Evolutionary conservation across 2,888 invertebrate genomes (phyloP).

Genomic region (Eulithis prunata): DNA sequence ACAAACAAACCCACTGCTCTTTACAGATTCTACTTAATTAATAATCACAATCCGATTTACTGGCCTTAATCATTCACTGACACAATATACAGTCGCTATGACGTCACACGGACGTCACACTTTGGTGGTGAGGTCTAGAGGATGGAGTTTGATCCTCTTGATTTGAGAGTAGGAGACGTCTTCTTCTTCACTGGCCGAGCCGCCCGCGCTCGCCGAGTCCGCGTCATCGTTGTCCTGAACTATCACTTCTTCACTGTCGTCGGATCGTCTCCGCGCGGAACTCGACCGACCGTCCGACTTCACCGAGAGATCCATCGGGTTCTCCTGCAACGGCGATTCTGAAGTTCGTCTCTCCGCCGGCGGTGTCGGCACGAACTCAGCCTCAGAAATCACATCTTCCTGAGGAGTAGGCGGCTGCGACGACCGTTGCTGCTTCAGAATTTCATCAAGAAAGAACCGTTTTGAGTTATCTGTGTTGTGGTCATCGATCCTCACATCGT

Average conservation of each 20-base stretch:
- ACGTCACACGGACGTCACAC: constrained; percentile 77
- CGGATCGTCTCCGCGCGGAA: constrained; percentile 76
- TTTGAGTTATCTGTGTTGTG: constrained; percentile 88
- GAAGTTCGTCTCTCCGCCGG: constrained; percentile 74
- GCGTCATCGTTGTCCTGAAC: constrained; percentile 73
- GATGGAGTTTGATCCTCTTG: constrained; percentile 84
- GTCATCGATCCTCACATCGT: constrained; percentile 83
- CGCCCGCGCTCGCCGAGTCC: constrained; percentile 74
- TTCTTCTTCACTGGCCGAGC: constrained; percentile 76
- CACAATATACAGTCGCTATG: constrained; percentile 30
- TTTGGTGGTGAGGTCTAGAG: constrained; percentile 88
- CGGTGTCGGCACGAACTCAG: constrained; percentile 79
- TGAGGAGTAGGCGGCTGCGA: constrained; percentile 78
- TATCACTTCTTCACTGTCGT: constrained; percentile 81
- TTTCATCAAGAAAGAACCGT: constrained; percentile 89
- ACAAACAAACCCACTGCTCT: constrained; percentile 61
- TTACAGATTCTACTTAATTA: constrained; percentile 65
- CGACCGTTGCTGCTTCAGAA: constrained; percentile 88
- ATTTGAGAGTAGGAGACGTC: constrained; percentile 84
- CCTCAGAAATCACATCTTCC: constrained; percentile 80
- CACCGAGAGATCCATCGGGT: constrained; percentile 92
- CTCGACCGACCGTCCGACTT: constrained; percentile 86
- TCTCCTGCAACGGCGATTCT: constrained; percentile 87
- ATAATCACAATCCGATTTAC: constrained; percentile 81
- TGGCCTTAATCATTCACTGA: constrained; percentile 75